Base-by-base conservation (phyloP, 2,888 invertebrate genomes). In the Drosophila neotestacea region DNA sequence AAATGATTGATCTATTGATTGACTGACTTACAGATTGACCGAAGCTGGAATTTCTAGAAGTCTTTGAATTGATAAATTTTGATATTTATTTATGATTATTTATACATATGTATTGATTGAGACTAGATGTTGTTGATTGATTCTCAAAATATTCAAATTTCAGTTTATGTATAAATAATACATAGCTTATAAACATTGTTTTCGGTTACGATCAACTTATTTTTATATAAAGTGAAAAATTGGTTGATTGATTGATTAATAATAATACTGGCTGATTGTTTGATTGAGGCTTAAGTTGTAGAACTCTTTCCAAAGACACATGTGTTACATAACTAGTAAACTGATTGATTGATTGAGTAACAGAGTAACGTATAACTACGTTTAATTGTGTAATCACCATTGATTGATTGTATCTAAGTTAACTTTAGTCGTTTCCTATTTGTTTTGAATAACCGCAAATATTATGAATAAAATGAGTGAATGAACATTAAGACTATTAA, bases 401-500 rank as follows among this genome's bases (percentile, higher is more conserved):
- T n/a, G 3, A 22, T 22, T 22, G 22, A 22, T 22, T 22, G 22
- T 22, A 22, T 22, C 22, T 22, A 22, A 22, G 6, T 7, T 9
- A 5, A 44, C 4, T 27, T 2, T 6, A 27, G 11, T 2, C 6
- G 27, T n/a, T 11, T 42, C 22, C 46, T 46, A 46, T 4, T 30
- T 13, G 0, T 9, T 1, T 42, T 42, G 22, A 42, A 10, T 22
- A 6, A 2, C 9, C 10, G 10, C 9, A 4, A 22, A 22, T 27
- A 44, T 27, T 6, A 48, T 16, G 10, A 32, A 34, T 50, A 11
- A 22, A 34, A 4, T 44, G 3, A 34, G 1, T 55, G 13, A 27
- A 44, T 34, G 13, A 56, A 56, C 36, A 36, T 44, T 56, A 36
- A 6, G 44, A 27, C n/a, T 27, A 13, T 34, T 22, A 2, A 27